Base-by-base conservation (phyloP, 2,888 invertebrate genomes). In the Leptinotarsa juncta region DNA sequence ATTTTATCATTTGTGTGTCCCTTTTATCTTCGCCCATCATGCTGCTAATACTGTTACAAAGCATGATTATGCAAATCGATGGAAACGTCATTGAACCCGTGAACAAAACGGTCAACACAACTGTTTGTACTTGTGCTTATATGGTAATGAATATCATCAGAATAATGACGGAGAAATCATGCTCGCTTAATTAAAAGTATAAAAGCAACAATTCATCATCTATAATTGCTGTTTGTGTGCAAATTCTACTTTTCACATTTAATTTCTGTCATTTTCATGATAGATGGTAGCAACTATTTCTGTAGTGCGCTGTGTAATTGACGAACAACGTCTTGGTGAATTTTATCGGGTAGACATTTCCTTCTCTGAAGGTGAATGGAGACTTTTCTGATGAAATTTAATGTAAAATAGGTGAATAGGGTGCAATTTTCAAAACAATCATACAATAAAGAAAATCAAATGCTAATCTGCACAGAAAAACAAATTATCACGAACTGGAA, bases 211-310 rank as follows among this genome's bases (percentile, higher is more conserved):
- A 48, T 32, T 67, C 67, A 67, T 67, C 67, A 67, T 15, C 50
- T 23, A 51, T 50, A 67, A 67, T 67, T 67, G 67, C 23, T 67
- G 66, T 66, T 66, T 66, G 66, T 49, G 66, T 48, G 49, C 66
- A 66, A 48, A 66, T 66, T 67, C 18, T 23, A 18, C 20, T 51
- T 50, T 50, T 14, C 18, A 18, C 18, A 18, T 32, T 66, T 7
- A 67, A 48, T n/a, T 20, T 20, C 23, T 50, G 51, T 20, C 49
- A 67, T 67, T 66, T 23, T 67, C 23, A 49, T 67, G 20, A 67
- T 67, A 10, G n/a, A 50, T 51, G 3, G 14, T 23, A 23, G 50
- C 16, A 20, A n/a, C 50, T 51, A n/a, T 51, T n/a, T 16, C 51
- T 51, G 4, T 15, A 16, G 51, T 51, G 16, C 16, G 15, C 16